phyloP scores from a whole-genome alignment of 2,797 vertebrate genomes.

The Acipenser transmontanus region DNA sequence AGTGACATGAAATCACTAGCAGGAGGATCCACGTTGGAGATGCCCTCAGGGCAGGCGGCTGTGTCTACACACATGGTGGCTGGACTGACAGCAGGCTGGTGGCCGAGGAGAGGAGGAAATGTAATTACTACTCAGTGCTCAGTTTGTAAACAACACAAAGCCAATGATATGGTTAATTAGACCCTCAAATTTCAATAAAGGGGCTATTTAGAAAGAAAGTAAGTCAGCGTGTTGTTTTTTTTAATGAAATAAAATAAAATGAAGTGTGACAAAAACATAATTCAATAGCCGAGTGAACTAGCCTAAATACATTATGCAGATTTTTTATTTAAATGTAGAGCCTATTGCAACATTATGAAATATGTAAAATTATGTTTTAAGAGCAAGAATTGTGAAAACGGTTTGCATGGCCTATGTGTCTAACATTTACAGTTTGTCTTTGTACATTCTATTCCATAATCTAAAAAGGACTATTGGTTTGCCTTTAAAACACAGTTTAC shows the following conservation, averaged over 20 bases:
- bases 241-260: slow-evolving; percentile 18
- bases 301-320: neutral
- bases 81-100: slow-evolving; percentile 58
- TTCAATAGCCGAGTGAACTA: slow-evolving; percentile 7
- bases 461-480: no score
- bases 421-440: no score
- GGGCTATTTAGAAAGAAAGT: slow-evolving; percentile 23
- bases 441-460: no score
- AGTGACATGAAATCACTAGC: slow-evolving; percentile 26
- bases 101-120: slow-evolving; percentile 60
- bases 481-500: no score
- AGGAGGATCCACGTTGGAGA: slow-evolving; percentile 30
- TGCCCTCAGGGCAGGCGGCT: slow-evolving; percentile 40
- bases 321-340: neutral
- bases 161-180: slow-evolving; percentile 72
- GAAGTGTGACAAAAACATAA: slow-evolving; percentile 5
- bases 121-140: slow-evolving; percentile 64
- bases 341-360: no score
- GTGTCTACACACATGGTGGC: slow-evolving; percentile 39
- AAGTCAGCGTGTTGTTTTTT: slow-evolving; percentile 28
- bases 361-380: no score
- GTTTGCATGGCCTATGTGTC: no score
- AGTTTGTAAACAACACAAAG: slow-evolving; percentile 74
- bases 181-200: slow-evolving; percentile 36
- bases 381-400: no score